Base-by-base conservation (phyloP, 2,888 invertebrate species). In the Pycnomerus fuliginosus region DNA sequence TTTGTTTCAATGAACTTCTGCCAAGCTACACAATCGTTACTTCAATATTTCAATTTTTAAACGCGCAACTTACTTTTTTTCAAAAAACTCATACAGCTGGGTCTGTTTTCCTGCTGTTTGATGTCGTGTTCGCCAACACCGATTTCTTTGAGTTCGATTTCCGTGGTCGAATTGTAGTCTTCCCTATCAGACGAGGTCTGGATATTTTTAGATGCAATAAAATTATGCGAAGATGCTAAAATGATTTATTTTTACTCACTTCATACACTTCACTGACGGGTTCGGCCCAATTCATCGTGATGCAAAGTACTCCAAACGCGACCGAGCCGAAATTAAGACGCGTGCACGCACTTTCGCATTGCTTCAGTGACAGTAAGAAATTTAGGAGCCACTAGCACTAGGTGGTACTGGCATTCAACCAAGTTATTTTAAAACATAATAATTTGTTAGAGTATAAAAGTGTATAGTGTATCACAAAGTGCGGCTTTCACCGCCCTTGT, bases 401-500 rank as follows among this genome's bases (percentile, higher is more conserved):
- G 60, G 62, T 64, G 60, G 58, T 56, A 57, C 58, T 64, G 64
- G 62, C 60, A 49, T 28, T 24, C 27, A 30, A 58, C 62, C 62
- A 65, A 61, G 61, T 60, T 62, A 64, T 63, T 64, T 63, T 56
- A 36, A 55, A 46, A 42, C 40, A 13, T 25, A 23, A 36, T 7
- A 13, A 16, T 11, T n/a, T n/a, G n/a, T n/a, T n/a, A n/a, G n/a
- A n/a, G n/a, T n/a, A n/a, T n/a, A n/a, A n/a, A n/a, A n/a, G n/a
- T n/a, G n/a, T n/a, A n/a, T n/a, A n/a, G n/a, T n/a, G n/a, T n/a
- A n/a, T n/a, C n/a, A n/a, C n/a, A n/a, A n/a, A n/a, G n/a, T n/a
- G n/a, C n/a, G n/a, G n/a, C n/a, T n/a, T n/a, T n/a, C n/a, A n/a
- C n/a, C n/a, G n/a, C n/a, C n/a, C n/a, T n/a, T n/a, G n/a, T n/a